Percentiles rank a stretch among this genome's conserved stretches.
Conservation (phyloP, 2,888 invertebrate genomes). For the Petrophora chlorosata region DNA sequence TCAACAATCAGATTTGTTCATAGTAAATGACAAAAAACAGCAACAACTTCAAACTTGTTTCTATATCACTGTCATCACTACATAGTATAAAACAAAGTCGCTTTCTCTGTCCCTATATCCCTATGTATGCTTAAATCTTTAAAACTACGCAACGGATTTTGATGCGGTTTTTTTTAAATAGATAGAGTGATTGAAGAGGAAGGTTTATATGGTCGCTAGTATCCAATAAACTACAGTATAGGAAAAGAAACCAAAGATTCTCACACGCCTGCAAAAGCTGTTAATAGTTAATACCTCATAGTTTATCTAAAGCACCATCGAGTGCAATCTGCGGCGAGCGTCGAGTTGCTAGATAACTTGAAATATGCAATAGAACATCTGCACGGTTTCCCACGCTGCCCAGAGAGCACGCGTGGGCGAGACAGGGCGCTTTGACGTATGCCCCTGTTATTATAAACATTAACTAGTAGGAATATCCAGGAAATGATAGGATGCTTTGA, state of each 20-base stretch:
- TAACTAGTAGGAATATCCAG: background rate
- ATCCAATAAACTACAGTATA: no score
- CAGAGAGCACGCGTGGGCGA: slow-evolving; percentile 17
- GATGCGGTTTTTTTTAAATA: no score
- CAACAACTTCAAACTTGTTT: background rate
- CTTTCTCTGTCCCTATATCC: no score
- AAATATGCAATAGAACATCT: slow-evolving; percentile 11
- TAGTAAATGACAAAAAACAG: background rate
- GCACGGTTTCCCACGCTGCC: slow-evolving; percentile 17
- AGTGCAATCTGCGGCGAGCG: slow-evolving; percentile 6
- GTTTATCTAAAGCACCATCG: slow-evolving; percentile 12
- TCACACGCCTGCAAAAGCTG: slow-evolving; percentile 6
- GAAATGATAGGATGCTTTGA: slow-evolving; percentile 1
- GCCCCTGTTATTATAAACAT: slow-evolving; percentile 21
- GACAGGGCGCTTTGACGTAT: slow-evolving; percentile 20
- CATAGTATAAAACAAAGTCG: no score
- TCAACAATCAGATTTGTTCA: background rate
- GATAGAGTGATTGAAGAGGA: no score
- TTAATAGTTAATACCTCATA: slow-evolving; percentile 12
- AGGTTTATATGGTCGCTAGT: no score
- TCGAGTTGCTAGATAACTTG: slow-evolving; percentile 3
- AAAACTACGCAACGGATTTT: no score
- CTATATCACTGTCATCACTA: no score
- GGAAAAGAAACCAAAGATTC: no score
- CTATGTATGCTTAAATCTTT: no score